phyloP scores from a whole-genome alignment of 92 coral and sea anemone species.

The Epizoanthus ramosus region DNA sequence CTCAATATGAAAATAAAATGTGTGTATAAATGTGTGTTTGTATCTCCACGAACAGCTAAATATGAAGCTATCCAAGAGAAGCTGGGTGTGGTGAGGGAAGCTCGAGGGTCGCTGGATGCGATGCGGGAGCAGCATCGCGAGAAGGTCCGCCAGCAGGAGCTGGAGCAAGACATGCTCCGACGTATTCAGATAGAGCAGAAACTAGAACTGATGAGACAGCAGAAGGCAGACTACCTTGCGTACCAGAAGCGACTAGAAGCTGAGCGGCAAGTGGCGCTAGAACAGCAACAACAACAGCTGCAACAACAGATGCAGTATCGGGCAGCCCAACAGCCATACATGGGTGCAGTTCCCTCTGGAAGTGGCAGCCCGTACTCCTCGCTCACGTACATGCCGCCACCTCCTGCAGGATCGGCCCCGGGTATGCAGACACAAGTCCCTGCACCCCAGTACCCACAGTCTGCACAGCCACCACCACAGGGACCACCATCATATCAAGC shows the following conservation, averaged over 20 bases:
- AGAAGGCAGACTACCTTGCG: constrained; percentile 92
- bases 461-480: constrained; percentile 37
- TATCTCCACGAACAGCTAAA: constrained; percentile 56
- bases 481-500: constrained; percentile 42
- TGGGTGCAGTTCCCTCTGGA: constrained; percentile 50
- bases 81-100: constrained; percentile 85
- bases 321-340: constrained; percentile 55
- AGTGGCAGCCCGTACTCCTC: constrained; percentile 83
- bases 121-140: constrained; percentile 94
- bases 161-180: constrained; percentile 96
- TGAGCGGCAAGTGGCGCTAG: constrained; percentile 92
- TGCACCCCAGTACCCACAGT: constrained; percentile 55
- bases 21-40: neutral
- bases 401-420: constrained; percentile 45
- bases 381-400: constrained; percentile 56
- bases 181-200: constrained; percentile 99
- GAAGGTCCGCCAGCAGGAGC: constrained; percentile 93
- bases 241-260: constrained; percentile 91
- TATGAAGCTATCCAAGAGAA: constrained; percentile 85
- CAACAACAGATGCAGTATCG: constrained; percentile 51
- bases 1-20: no score
- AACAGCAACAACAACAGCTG: constrained; percentile 86
- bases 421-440: constrained; percentile 50
- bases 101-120: constrained; percentile 81
- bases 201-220: constrained; percentile 94